These are phyloP conservation scores for Drosophila atripex DNA, from an alignment of 2,888 invertebrate genomes.

Conservation along the genomic window DNA sequence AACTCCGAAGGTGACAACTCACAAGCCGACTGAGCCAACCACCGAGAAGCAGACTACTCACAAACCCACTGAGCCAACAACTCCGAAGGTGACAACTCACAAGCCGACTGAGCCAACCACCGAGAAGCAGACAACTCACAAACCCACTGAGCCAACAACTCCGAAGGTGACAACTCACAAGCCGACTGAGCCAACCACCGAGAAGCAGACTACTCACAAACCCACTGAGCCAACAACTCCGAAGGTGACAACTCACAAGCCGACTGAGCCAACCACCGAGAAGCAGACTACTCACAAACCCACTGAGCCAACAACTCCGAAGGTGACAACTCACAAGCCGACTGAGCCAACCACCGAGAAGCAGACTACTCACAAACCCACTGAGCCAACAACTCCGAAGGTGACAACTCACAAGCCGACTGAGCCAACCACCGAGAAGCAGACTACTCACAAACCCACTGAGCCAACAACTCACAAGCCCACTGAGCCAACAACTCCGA, in stretches of 20 bases:
- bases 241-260: background rate
- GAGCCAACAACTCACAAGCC: background rate
- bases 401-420: background rate
- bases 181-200: background rate
- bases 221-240: background rate
- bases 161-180: no score
- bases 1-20: no score
- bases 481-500: background rate
- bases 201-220: no score
- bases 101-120: no score
- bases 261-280: background rate
- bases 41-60: no score
- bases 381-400: background rate
- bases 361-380: background rate
- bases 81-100: background rate
- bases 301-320: background rate
- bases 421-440: background rate
- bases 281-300: conserved; percentile 1
- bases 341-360: background rate
- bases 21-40: no score
- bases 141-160: no score
- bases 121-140: no score
- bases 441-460: conserved; percentile 9
- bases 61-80: no score
- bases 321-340: no score